These are phyloP conservation scores for Cisticola juncidis DNA, from an alignment of 2,113 vertebrate genomes.

Conservation along the genomic window DNA sequence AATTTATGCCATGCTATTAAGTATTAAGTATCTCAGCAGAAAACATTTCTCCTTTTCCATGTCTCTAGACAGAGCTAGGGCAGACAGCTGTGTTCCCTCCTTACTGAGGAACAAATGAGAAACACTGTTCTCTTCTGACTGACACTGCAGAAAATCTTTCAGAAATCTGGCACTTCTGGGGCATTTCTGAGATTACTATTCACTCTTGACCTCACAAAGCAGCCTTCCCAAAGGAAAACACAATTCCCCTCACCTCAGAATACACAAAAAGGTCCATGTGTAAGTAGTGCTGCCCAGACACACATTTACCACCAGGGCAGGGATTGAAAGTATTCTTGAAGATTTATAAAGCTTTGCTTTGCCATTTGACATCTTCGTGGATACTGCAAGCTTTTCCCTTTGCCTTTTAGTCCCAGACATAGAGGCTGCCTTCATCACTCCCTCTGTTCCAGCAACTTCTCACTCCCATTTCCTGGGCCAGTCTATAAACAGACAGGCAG, in stretches of 20 bases:
- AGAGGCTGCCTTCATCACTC: background rate
- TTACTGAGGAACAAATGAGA: background rate
- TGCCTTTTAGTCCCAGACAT: background rate
- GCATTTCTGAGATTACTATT: background rate
- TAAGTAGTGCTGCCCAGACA: background rate
- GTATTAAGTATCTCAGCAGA: background rate
- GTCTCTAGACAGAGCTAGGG: background rate
- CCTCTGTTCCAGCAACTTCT: background rate
- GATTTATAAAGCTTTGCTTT: background rate
- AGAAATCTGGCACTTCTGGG: background rate
- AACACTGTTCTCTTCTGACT: background rate
- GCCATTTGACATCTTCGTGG: background rate
- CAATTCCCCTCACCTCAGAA: background rate
- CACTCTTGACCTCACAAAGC: background rate
- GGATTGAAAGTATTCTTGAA: background rate
- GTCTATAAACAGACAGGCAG: background rate
- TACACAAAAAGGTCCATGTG: background rate
- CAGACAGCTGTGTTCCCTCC: background rate
- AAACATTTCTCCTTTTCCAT: background rate
- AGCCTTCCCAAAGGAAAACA: background rate
- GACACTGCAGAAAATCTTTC: background rate
- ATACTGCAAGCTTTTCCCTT: background rate
- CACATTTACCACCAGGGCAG: background rate
- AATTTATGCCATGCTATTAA: background rate
- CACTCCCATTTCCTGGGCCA: background rate